These are phyloP conservation scores for Horisme vitalbata DNA, from an alignment of 2,888 invertebrate genomes.

Conservation along the genomic window DNA sequence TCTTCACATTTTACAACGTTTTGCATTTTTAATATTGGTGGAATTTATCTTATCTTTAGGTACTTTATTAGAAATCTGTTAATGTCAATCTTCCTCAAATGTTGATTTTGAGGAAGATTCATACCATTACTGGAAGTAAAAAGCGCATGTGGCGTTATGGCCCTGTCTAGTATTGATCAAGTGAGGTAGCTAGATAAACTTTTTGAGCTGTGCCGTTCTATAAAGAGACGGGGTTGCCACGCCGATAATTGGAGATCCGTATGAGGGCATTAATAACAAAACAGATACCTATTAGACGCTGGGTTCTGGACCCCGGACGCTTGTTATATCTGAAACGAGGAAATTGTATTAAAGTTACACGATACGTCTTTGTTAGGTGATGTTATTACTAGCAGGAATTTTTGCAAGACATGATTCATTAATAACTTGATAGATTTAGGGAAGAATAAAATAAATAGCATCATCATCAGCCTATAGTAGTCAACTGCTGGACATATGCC, in stretches of 20 bases:
- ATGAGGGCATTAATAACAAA: slow-evolving; percentile 75
- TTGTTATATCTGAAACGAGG: slow-evolving; percentile 66
- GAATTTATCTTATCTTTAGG: too few relatives aligned
- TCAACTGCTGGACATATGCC: too few relatives aligned
- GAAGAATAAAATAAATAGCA: too few relatives aligned
- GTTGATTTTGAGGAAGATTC: too few relatives aligned
- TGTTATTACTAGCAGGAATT: slow-evolving; percentile 64
- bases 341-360: slow-evolving; percentile 68
- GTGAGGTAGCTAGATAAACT: slow-evolving; percentile 13
- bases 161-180: slow-evolving; percentile 10
- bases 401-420: slow-evolving; percentile 51
- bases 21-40: too few relatives aligned
- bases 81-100: too few relatives aligned
- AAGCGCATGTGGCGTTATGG: too few relatives aligned
- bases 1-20: too few relatives aligned
- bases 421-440: too few relatives aligned
- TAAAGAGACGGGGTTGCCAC: slow-evolving; percentile 48
- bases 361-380: slow-evolving; percentile 57
- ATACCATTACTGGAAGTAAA: too few relatives aligned
- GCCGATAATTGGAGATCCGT: slow-evolving; percentile 68
- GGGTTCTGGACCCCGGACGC: slow-evolving; percentile 54
- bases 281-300: slow-evolving; percentile 67
- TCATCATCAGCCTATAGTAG: too few relatives aligned
- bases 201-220: slow-evolving; percentile 29
- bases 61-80: too few relatives aligned